These are phyloP conservation scores for Naja naja DNA, from an alignment of 2,113 vertebrate species.

Conservation along the genomic window DNA sequence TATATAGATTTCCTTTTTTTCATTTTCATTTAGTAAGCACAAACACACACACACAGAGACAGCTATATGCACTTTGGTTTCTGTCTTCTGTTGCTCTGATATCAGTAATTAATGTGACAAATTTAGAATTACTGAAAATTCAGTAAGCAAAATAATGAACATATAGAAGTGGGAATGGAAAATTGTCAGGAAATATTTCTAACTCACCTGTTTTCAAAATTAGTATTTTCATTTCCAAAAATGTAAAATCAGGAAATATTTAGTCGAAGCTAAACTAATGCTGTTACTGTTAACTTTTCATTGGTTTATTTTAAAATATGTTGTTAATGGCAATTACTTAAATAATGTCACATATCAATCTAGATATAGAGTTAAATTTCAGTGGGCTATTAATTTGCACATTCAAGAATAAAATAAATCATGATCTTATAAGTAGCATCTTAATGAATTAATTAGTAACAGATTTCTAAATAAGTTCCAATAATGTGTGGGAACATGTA, in stretches of 20 bases:
- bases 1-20: not conserved
- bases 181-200: not conserved
- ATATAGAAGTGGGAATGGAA: not conserved
- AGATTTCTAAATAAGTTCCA: constrained; percentile 19
- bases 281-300: not conserved
- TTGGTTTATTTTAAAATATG: not conserved
- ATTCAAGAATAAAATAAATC: constrained; percentile 45
- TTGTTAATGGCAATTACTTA: constrained; percentile 44
- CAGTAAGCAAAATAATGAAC: not conserved
- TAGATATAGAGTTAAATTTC: constrained; percentile 48
- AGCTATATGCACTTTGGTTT: not conserved
- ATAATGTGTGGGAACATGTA: constrained; percentile 5
- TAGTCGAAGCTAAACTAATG: not conserved
- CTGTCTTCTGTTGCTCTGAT: not conserved
- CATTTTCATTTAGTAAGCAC: not conserved
- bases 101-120: not conserved
- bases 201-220: not conserved
- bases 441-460: constrained; percentile 8
- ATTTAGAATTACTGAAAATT: not conserved
- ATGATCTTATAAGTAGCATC: constrained; percentile 4
- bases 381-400: constrained; percentile 62
- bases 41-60: not conserved
- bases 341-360: constrained; percentile 63
- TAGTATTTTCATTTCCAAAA: not conserved
- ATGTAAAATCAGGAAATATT: not conserved